Conservation (phyloP, 23 tunicate genomes). For the Trididemnum nubilum region DNA sequence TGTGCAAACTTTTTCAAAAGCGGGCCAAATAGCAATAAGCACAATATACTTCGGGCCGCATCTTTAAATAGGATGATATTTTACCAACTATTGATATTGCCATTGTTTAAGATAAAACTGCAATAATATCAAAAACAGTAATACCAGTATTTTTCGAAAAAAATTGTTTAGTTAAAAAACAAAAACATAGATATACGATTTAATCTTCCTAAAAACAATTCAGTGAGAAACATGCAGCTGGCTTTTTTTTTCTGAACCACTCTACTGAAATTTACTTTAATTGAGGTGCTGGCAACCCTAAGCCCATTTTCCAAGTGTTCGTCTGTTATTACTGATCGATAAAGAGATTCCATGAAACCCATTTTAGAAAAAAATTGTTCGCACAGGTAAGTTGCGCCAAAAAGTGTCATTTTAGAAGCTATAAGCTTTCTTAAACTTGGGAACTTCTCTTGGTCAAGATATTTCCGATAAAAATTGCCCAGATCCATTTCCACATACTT, state of each 20-base stretch:
- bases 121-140: slow-evolving; percentile 22
- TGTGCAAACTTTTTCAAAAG: slow-evolving; percentile 8
- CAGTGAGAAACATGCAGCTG: slow-evolving; percentile 33
- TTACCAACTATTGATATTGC: slow-evolving; percentile 13
- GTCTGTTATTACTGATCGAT: slow-evolving; percentile 37
- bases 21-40: slow-evolving; percentile 1
- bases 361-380: slow-evolving; percentile 60
- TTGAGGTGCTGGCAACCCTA: slow-evolving; percentile 50
- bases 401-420: slow-evolving; percentile 53
- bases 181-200: not conserved
- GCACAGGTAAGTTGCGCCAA: slow-evolving; percentile 45
- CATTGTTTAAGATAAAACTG: not conserved
- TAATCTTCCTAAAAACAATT: not conserved
- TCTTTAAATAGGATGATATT: slow-evolving; percentile 15
- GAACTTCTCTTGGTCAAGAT: slow-evolving; percentile 52
- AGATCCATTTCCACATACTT: slow-evolving; percentile 61
- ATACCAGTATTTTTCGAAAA: slow-evolving; percentile 6
- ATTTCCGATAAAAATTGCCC: slow-evolving; percentile 56
- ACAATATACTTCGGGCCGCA: slow-evolving; percentile 4
- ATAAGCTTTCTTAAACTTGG: slow-evolving; percentile 53
- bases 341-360: slow-evolving; percentile 38
- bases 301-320: slow-evolving; percentile 66
- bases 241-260: slow-evolving; percentile 24
- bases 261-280: slow-evolving; percentile 30
- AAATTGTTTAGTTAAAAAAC: slow-evolving; percentile 18